Evolutionary conservation across 2,888 invertebrate genomes (phyloP).

Genomic region (Mythimna impura): DNA sequence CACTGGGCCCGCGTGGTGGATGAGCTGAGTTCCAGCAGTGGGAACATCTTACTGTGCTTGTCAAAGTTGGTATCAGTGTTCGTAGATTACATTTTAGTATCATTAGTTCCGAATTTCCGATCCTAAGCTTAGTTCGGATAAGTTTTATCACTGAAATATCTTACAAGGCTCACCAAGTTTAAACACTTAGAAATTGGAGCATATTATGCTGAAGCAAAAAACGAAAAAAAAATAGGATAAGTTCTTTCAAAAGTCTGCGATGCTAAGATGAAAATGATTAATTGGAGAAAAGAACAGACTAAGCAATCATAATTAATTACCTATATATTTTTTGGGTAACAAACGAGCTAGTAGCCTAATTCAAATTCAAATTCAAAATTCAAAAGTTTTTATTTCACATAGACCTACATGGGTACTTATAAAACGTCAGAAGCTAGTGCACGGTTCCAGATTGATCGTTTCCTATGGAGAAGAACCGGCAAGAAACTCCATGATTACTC

Average conservation of each 20-base stretch:
- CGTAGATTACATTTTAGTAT: not conserved
- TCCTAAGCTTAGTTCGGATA: not conserved
- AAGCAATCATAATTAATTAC: not conserved
- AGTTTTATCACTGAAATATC: slow-evolving; percentile 5
- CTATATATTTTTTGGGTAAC: too few species aligned
- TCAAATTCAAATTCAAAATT: too few species aligned
- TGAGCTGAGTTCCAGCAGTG: too few species aligned
- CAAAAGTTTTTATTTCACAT: too few species aligned
- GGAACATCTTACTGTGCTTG: not conserved
- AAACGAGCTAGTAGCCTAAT: too few species aligned
- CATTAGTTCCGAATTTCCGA: not conserved
- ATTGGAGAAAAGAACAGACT: slow-evolving; percentile 7
- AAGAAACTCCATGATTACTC: too few species aligned
- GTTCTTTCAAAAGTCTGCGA: not conserved
- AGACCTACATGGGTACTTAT: too few species aligned
- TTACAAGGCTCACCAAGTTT: slow-evolving; percentile 1
- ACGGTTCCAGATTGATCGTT: too few species aligned
- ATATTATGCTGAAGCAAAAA: slow-evolving; percentile 10
- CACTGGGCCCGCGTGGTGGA: too few species aligned
- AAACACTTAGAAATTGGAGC: not conserved
- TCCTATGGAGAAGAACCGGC: too few species aligned
- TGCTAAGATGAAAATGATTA: not conserved
- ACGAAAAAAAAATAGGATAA: slow-evolving; percentile 13
- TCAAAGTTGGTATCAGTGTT: too few species aligned
- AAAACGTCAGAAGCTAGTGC: too few species aligned